phyloP scores from a whole-genome alignment of 2,888 invertebrate species.

The Sympetrum striolatum region DNA sequence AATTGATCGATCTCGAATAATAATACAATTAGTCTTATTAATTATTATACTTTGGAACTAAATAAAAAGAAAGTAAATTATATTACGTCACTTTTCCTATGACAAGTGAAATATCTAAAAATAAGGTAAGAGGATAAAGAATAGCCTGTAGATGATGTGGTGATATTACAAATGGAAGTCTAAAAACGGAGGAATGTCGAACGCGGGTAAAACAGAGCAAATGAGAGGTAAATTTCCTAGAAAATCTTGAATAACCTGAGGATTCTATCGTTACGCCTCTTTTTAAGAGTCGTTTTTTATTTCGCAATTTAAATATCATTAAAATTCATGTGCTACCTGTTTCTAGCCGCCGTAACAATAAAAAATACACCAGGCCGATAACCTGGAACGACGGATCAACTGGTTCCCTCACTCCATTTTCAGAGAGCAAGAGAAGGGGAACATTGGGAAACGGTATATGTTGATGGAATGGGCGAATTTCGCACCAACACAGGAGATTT shows the following conservation, averaged over 20 bases:
- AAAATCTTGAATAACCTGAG: background rate
- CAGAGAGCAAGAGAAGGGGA: background rate
- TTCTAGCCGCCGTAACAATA: slow-evolving; percentile 31
- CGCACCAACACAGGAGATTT: background rate
- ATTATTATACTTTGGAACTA: too few species aligned
- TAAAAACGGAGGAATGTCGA: background rate
- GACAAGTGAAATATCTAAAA: too few species aligned
- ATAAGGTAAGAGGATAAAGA: too few species aligned
- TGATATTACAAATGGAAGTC: background rate
- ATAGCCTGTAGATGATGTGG: background rate
- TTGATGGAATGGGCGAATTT: background rate
- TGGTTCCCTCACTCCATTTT: background rate
- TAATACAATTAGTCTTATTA: too few species aligned
- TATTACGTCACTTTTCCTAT: too few species aligned
- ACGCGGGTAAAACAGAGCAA: background rate
- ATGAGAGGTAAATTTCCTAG: background rate
- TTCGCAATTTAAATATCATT: slow-evolving; percentile 38
- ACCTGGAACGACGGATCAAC: background rate
- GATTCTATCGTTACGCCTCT: background rate
- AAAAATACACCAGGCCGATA: slow-evolving; percentile 1
- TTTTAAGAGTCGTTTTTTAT: background rate
- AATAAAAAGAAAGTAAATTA: too few species aligned
- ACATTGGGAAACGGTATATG: background rate
- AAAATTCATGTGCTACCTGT: slow-evolving; percentile 43
- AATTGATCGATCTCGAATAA: too few species aligned